phyloP scores from a whole-genome alignment of 2,797 vertebrate species.

The Falco novaeseelandiae region DNA sequence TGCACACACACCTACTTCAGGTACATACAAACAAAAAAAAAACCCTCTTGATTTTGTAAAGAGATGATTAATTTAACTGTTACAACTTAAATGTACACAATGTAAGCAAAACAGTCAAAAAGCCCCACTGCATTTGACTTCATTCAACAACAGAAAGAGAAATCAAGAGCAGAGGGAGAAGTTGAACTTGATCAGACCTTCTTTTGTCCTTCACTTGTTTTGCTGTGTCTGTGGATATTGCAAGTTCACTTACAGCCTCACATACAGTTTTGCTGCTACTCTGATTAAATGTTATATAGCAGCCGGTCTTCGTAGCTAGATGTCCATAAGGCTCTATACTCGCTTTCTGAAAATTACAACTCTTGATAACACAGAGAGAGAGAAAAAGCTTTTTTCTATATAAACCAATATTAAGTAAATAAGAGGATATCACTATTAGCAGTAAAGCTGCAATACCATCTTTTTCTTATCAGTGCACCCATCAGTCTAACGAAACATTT shows the following conservation, averaged over 20 bases:
- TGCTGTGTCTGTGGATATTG: background rate
- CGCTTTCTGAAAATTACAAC: background rate
- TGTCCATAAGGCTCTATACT: background rate
- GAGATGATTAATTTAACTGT: background rate
- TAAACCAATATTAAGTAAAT: background rate
- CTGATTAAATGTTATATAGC: background rate
- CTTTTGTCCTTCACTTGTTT: background rate
- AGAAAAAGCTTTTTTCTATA: background rate
- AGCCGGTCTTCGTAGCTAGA: background rate
- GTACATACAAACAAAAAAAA: too few relatives aligned
- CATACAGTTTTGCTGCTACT: background rate
- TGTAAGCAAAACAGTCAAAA: background rate
- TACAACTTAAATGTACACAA: background rate
- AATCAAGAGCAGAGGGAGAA: background rate
- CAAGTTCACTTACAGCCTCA: background rate
- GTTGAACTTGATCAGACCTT: background rate
- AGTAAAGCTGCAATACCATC: background rate
- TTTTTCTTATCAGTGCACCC: background rate
- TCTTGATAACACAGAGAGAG: background rate
- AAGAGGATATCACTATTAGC: background rate
- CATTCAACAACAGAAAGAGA: background rate
- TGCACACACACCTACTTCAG: rapidly evolving
- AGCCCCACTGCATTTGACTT: background rate
- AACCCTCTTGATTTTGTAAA: background rate
- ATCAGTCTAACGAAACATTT: background rate